Evolutionary conservation across 2,113 vertebrate species (phyloP).

Genomic region (Actinemys pallida): DNA sequence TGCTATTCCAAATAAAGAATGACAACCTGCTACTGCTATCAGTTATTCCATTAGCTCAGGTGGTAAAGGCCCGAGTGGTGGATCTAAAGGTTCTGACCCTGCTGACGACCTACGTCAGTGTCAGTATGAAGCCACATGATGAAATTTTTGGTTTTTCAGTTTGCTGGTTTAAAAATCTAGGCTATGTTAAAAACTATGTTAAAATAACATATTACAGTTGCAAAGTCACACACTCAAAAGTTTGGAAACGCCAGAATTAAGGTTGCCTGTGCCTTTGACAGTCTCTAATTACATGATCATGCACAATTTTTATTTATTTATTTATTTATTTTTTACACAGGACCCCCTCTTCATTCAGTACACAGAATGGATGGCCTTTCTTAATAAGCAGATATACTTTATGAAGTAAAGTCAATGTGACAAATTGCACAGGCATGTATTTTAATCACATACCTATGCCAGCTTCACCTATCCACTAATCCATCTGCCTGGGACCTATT

Average conservation of each 20-base stretch:
- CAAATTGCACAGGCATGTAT: background rate
- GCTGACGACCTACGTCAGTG: background rate
- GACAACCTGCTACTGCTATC: too few relatives aligned
- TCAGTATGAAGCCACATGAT: background rate
- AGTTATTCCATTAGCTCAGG: background rate
- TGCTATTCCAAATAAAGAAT: background rate
- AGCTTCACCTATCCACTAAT: accelerated
- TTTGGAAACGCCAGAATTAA: background rate
- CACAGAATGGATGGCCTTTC: too few relatives aligned
- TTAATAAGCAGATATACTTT: background rate
- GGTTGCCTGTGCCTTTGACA: background rate
- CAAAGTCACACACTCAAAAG: background rate
- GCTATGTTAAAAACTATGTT: too few relatives aligned
- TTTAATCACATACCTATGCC: background rate
- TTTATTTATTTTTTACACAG: too few relatives aligned
- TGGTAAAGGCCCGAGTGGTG: background rate
- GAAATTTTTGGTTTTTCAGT: too few relatives aligned
- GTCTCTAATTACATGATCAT: too few relatives aligned
- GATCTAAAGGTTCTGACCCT: background rate
- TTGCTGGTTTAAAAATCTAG: background rate
- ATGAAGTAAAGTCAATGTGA: background rate
- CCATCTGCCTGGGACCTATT: background rate
- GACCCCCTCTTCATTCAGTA: too few relatives aligned
- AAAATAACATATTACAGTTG: background rate
- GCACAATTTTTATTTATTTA: too few relatives aligned